A percentile compares a stretch with the other conserved stretches of the same genome.
Conservation (phyloP, 2,797 vertebrate species). For the Austrolebias charrua region DNA sequence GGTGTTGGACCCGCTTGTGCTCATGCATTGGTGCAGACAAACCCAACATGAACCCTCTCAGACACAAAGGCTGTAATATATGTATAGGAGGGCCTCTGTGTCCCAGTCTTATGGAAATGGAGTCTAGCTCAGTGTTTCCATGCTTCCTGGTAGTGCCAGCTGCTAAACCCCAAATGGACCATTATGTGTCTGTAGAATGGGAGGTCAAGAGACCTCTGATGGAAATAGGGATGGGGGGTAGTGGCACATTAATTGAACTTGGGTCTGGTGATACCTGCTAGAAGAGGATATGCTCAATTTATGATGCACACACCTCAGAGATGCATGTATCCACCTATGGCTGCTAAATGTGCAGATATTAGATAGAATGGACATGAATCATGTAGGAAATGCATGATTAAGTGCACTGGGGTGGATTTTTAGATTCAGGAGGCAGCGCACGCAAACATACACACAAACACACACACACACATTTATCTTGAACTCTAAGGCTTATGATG, state of each 20-base stretch:
- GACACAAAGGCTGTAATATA: conserved; percentile 79
- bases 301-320: conserved; percentile 13
- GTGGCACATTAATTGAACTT: conserved; percentile 71
- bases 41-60: conserved; percentile 63
- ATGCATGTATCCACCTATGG: conserved; percentile 27
- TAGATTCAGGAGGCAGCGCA: not conserved
- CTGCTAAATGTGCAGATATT: conserved; percentile 39
- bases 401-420: conserved; percentile 26
- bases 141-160: conserved; percentile 66
- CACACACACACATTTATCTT: conserved; percentile 35
- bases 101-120: conserved; percentile 79
- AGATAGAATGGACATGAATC: conserved; percentile 21
- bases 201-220: conserved; percentile 74
- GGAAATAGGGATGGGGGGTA: conserved; percentile 68
- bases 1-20: conserved; percentile 1
- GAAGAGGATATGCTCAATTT: conserved; percentile 39
- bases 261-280: conserved; percentile 36
- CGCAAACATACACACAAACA: conserved; percentile 9
- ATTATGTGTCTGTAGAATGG: conserved; percentile 74
- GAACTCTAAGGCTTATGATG: conserved; percentile 52
- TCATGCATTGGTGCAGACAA: conserved; percentile 42
- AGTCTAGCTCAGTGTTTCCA: conserved; percentile 64
- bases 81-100: conserved; percentile 74
- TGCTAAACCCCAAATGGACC: conserved; percentile 76
- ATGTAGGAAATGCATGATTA: conserved; percentile 41